These are phyloP conservation scores for Augochlora pura DNA, from an alignment of 1,140 invertebrate species.

Conservation along the genomic window DNA sequence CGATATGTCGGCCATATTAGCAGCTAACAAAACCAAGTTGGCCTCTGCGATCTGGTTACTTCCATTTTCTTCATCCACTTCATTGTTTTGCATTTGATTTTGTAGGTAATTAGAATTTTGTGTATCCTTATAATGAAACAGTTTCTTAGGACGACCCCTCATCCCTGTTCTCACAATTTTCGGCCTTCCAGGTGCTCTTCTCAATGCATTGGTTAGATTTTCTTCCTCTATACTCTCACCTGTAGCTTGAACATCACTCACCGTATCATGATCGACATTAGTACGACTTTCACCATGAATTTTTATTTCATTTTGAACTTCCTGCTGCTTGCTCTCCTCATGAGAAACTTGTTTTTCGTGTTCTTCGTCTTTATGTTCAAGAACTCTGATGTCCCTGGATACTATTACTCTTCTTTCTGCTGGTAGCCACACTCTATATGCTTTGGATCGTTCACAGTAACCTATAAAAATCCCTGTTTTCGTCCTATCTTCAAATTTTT, in stretches of 20 bases:
- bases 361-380: too few relatives aligned
- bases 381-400: too few relatives aligned
- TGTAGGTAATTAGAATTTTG: too few relatives aligned
- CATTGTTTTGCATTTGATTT: too few relatives aligned
- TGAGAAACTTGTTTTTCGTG: too few relatives aligned
- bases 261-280: too few relatives aligned
- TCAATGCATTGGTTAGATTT: too few relatives aligned
- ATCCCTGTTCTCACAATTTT: not conserved
- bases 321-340: too few relatives aligned
- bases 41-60: not conserved
- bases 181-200: slow-evolving; percentile 3
- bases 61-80: slow-evolving; percentile 3
- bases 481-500: slow-evolving; percentile 9
- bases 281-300: too few relatives aligned
- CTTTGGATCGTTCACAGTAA: slow-evolving; percentile 4
- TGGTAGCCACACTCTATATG: slow-evolving; percentile 16
- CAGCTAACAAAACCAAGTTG: not conserved
- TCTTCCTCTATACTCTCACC: too few relatives aligned
- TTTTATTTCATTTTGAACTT: too few relatives aligned
- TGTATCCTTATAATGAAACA: not conserved
- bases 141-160: slow-evolving; percentile 8
- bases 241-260: too few relatives aligned
- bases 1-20: not conserved
- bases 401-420: not conserved
- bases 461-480: slow-evolving; percentile 19